Conservation (phyloP, 2,797 vertebrate genomes). For the Cephalopachus bancanus region DNA sequence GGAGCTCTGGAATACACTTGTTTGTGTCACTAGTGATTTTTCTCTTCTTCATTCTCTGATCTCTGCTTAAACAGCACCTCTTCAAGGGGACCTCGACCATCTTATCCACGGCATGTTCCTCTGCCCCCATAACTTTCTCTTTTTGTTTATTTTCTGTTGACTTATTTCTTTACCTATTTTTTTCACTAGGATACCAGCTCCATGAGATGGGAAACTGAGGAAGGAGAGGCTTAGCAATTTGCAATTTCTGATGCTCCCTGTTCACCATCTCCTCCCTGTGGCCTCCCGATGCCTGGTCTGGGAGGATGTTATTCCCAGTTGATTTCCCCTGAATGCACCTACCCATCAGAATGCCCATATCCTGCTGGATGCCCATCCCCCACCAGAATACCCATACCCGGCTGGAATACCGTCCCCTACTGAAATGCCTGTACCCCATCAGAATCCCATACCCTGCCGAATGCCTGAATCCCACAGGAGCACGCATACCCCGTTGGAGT, state of each 20-base stretch:
- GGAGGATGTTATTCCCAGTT: no score
- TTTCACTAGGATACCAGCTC: background rate
- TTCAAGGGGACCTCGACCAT: background rate
- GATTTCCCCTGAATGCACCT: background rate
- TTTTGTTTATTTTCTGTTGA: background rate
- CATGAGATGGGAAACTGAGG: background rate
- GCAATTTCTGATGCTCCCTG: background rate
- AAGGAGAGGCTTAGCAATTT: background rate
- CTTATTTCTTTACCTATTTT: background rate
- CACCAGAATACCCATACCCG: no score
- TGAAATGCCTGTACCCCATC: no score
- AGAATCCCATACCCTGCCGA: no score
- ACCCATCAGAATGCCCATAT: background rate
- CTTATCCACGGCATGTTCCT: background rate
- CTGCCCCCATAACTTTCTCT: background rate
- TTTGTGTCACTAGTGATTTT: background rate
- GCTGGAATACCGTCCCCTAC: no score
- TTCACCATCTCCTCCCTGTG: no score
- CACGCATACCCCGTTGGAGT: no score
- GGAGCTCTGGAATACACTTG: no score
- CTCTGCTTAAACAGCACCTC: background rate
- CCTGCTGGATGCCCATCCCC: no score
- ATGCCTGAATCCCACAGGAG: no score
- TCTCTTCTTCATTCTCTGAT: rapidly evolving
- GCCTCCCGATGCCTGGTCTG: background rate